Evolutionary conservation across 2,113 vertebrate species (phyloP).

Genomic region (Micronycteris hirsuta): DNA sequence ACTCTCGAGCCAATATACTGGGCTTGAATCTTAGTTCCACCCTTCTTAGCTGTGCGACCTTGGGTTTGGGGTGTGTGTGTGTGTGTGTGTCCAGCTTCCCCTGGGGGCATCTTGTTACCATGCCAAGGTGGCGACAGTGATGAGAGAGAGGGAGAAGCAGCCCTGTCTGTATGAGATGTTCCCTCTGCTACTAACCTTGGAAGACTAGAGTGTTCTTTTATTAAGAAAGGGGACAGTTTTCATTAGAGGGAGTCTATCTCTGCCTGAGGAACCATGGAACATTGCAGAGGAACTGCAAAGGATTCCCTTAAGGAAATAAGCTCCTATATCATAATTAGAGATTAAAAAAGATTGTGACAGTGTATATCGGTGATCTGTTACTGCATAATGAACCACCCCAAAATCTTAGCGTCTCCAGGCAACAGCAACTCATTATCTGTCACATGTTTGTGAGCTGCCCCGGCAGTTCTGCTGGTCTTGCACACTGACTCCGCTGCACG

Average conservation of each 20-base stretch:
- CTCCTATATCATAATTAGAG: neutral
- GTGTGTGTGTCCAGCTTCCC: neutral
- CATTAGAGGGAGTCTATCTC: neutral
- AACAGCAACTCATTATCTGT: neutral
- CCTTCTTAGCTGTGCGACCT: neutral
- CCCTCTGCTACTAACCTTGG: neutral
- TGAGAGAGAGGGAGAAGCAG: neutral
- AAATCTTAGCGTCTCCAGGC: neutral
- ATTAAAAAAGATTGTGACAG: neutral
- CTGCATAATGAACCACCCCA: neutral
- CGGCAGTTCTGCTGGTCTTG: neutral
- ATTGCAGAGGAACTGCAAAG: neutral
- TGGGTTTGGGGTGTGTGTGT: neutral
- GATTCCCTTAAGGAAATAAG: neutral
- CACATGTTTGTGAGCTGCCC: rapidly evolving
- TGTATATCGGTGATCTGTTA: neutral
- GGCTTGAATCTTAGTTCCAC: neutral
- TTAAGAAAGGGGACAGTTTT: neutral
- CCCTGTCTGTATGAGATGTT: neutral
- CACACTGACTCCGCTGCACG: neutral
- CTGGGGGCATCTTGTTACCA: neutral
- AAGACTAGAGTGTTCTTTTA: neutral
- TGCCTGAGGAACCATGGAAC: neutral
- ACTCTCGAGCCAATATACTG: neutral
- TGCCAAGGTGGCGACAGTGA: neutral